These are phyloP conservation scores for Rhinichthys osculus DNA, from an alignment of 2,797 vertebrate genomes.

Conservation along the genomic window DNA sequence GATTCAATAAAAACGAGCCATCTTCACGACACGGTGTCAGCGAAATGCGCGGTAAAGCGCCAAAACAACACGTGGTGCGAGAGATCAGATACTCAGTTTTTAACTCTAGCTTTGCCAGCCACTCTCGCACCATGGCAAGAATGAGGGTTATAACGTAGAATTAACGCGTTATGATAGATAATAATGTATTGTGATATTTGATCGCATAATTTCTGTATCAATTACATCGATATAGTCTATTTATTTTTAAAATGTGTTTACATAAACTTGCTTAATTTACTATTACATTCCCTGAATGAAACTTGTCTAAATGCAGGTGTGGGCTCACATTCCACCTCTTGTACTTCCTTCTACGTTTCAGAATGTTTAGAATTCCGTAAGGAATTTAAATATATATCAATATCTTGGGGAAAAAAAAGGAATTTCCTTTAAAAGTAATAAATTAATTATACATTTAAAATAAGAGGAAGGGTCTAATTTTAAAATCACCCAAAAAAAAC, in stretches of 20 bases:
- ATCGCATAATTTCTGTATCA: background rate
- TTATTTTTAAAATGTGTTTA: background rate
- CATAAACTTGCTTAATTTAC: background rate
- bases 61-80: slow-evolving; percentile 45
- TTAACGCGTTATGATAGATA: background rate
- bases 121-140: background rate
- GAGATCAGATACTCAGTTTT: background rate
- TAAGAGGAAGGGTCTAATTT: no score
- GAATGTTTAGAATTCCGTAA: no score
- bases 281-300: background rate
- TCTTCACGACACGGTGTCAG: background rate
- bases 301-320: background rate
- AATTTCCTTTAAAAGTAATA: no score
- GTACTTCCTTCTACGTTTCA: no score
- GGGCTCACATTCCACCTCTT: background rate
- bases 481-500: no score
- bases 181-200: background rate
- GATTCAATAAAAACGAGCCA: background rate
- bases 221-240: background rate
- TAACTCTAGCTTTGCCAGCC: slow-evolving; percentile 13
- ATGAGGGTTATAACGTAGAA: background rate
- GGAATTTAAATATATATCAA: no score
- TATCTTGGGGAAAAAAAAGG: no score
- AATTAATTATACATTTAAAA: no score
- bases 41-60: slow-evolving; percentile 5